Percentiles rank a stretch among this genome's conserved stretches.
These are phyloP conservation scores for Epinotia bilunana DNA, from an alignment of 2,888 invertebrate genomes.

Conservation along the genomic window DNA sequence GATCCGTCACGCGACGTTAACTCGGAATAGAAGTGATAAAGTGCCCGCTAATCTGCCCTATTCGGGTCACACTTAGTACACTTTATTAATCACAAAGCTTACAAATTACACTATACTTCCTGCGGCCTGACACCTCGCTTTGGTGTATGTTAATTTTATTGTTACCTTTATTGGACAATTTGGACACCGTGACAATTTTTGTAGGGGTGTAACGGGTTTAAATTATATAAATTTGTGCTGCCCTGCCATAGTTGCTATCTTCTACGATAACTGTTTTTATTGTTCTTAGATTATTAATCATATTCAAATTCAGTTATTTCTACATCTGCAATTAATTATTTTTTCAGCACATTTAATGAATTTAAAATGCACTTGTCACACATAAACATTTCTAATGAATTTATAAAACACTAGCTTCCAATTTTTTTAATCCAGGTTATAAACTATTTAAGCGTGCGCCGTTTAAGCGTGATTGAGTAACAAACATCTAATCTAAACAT, in stretches of 20 bases:
- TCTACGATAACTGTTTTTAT: neutral
- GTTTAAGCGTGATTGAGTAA: too few relatives aligned
- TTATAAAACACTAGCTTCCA: neutral
- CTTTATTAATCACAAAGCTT: conserved; percentile 85
- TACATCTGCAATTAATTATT: neutral
- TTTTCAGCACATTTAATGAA: neutral
- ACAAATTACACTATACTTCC: conserved; percentile 84
- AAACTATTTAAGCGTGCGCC: too few relatives aligned
- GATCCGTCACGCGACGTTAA: conserved; percentile 84
- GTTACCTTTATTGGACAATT: conserved; percentile 76
- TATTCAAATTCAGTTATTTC: neutral
- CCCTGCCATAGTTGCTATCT: conserved; percentile 17
- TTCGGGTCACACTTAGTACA: conserved; percentile 84
- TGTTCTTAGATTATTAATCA: neutral
- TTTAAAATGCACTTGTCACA: too few relatives aligned
- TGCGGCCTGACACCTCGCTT: conserved; percentile 79
- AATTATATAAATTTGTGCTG: conserved; percentile 52
- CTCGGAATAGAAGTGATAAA: conserved; percentile 84
- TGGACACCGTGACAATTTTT: conserved; percentile 73
- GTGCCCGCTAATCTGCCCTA: conserved; percentile 84
- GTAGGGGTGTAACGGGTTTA: conserved; percentile 67
- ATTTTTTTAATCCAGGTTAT: too few relatives aligned
- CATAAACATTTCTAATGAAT: neutral
- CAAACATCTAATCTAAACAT: too few relatives aligned
- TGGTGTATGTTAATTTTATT: conserved; percentile 82